Evolutionary conservation across 2,113 vertebrate genomes (phyloP).

Genomic region (Thermophis baileyi): DNA sequence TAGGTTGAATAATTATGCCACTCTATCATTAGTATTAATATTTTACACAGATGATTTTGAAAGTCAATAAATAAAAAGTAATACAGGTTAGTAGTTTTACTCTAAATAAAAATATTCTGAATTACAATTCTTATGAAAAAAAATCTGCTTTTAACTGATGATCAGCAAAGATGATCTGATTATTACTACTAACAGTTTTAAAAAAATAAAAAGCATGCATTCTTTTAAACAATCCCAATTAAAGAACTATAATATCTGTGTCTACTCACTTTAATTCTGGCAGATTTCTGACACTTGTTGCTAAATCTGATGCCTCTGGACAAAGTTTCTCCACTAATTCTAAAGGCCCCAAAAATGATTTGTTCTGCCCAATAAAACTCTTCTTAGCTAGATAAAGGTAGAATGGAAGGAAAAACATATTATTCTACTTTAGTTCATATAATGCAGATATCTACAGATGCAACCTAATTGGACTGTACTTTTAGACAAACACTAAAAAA

Average conservation of each 20-base stretch:
- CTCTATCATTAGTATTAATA: background rate
- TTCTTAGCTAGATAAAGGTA: conserved; percentile 82
- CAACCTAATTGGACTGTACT: background rate
- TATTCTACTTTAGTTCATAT: background rate
- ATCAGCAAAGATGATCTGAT: background rate
- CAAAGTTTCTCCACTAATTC: conserved; percentile 95
- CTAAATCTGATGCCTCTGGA: conserved; percentile 90
- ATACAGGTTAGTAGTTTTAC: background rate
- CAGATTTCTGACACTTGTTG: conserved; percentile 92
- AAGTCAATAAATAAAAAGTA: background rate
- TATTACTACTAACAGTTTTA: background rate
- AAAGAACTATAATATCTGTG: background rate
- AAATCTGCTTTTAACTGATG: background rate
- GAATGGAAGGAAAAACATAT: background rate
- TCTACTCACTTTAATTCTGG: conserved; percentile 89
- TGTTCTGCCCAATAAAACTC: conserved; percentile 93
- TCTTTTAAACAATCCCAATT: background rate
- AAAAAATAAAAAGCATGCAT: background rate
- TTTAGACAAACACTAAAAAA: background rate
- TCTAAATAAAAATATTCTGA: background rate
- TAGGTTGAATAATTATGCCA: background rate
- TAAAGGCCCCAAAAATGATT: conserved; percentile 95
- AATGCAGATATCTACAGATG: background rate
- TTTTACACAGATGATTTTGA: background rate
- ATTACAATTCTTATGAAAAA: background rate